Conservation (phyloP, 1,140 invertebrate species). For the Anoplophora glabripennis region DNA sequence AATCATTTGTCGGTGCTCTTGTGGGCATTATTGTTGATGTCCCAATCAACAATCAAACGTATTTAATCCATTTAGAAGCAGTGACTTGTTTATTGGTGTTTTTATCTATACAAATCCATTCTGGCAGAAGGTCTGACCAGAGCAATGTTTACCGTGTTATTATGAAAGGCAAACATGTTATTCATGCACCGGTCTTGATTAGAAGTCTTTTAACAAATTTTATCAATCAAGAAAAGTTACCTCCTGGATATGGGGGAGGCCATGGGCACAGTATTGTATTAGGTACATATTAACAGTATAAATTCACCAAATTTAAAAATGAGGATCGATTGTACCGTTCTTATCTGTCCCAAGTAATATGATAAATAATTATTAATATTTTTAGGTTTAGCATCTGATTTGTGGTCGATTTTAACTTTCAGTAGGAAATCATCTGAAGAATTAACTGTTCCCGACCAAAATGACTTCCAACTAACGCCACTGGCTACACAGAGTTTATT, state of each 20-base stretch:
- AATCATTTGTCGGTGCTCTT: slow-evolving; percentile 66
- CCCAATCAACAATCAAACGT: slow-evolving; percentile 81
- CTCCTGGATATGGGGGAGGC: slow-evolving; percentile 60
- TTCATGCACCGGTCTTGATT: slow-evolving; percentile 70
- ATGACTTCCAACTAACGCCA: slow-evolving; percentile 58
- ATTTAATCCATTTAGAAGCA: slow-evolving; percentile 83
- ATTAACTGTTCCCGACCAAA: slow-evolving; percentile 42
- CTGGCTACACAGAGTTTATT: slow-evolving; percentile 87
- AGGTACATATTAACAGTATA: slow-evolving; percentile 51
- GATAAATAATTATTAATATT: slow-evolving; percentile 17
- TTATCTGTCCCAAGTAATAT: no score
- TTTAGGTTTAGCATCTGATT: slow-evolving; percentile 62
- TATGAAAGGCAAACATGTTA: slow-evolving; percentile 70
- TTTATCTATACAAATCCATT: slow-evolving; percentile 86
- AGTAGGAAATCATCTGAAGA: slow-evolving; percentile 46
- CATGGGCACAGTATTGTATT: slow-evolving; percentile 78
- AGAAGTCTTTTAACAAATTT: slow-evolving; percentile 77
- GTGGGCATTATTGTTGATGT: slow-evolving; percentile 76
- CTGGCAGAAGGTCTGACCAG: slow-evolving; percentile 62
- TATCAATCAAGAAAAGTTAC: slow-evolving; percentile 70
- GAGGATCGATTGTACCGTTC: no score
- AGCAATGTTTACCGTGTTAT: slow-evolving; percentile 62
- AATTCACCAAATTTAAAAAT: no score
- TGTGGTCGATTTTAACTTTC: slow-evolving; percentile 71
- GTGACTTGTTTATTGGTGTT: slow-evolving; percentile 83